Evolutionary conservation across 64 coral and sea anemone genomes (phyloP), one percentile per base, ranked within the genome.

Genomic region (Actinia tenebrosa): DNA sequence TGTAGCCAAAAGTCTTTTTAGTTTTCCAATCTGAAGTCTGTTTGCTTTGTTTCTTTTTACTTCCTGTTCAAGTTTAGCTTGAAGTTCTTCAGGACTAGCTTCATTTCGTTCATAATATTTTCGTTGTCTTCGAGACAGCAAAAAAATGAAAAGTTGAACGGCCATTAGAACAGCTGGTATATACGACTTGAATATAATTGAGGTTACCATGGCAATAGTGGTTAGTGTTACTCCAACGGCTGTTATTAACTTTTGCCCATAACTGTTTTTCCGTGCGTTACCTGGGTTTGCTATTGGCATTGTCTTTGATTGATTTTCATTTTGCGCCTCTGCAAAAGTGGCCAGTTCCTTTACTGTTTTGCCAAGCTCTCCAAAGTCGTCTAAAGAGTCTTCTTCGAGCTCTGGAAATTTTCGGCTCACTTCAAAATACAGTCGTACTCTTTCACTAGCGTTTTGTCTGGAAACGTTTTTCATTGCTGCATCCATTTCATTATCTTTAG

Each of bases 1-100:
- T 27, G 94, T 91, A 64, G 78, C 71, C 26, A 93, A 84, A 25
- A 97, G 86, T 86, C 86, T 90, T 79, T 97, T 97, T n/a, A 97
- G 84, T 61, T 97, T 97, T 37, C 87, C 88, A n/a, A 75, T 88
- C 53, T 96, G 83, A 13, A 83, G 30, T 54, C 91, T 89, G 43
- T 93, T 71, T 19, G 89, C 71, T 93, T 90, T 89, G 22, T 91
- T 90, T n/a, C 86, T 83, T 45, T 88, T 90, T 26, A 64, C 54
- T 75, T 91, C 85, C 27, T 89, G 88, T 58, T 92, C 89, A 19
- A 96, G 77, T 82, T 96, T 88, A 79, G 69, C 86, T 50, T 87
- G 69, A 19, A 96, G 86, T 22, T 92, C 61, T 71, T 87, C 79
- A 10, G 60, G 3, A 81, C 45, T 81, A 50, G 45, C 11, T 79